Evolutionary conservation across 2,113 vertebrate species (phyloP), one percentile per base, ranked within the genome.

Genomic region (Pica pica): DNA sequence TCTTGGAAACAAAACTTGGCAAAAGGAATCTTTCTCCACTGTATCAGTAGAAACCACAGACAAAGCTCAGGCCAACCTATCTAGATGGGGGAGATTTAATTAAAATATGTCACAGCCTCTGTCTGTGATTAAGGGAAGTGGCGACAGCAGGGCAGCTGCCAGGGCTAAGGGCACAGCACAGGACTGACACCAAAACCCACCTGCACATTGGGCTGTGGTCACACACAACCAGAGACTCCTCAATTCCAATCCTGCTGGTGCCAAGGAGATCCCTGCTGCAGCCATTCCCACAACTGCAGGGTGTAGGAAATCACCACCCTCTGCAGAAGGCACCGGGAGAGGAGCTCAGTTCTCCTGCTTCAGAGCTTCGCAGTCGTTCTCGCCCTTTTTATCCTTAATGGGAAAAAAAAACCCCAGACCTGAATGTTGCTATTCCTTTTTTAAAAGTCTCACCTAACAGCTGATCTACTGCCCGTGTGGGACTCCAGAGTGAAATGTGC

Each of bases 1-100:
- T 87, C 89, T 80, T 94, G 63, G 91, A 94, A 94, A 50, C 63
- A 56, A 75, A 85, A 60, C 33, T 83, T 69, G 89, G 84, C 81
- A 30, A 77, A 77, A 93, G 49, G 65, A 33, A 23, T 8, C 49
- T 26, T 78, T 74, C 80, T 73, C 18, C 50, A 11, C 8, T 41
- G 8, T 3, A 4, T 33, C 24, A 46, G 39, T 1, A 22, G 59
- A 60, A 84, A 75, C 44, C 17, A 24, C 37, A 28, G 7, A 27
- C 76, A 89, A 63, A 55, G 27, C 71, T 86, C 68, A 83, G 42
- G 75, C 50, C 86, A 86, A 14, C 15, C 69, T 69, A 3, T 57
- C 20, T 47, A 18, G 47, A 55, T 7, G 14, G 35, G 27, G 30
- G 23, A 74, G 35, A 49, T 26, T 49, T 9, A 69, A 92, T 18